A percentile compares a stretch with the other conserved stretches of the same genome.
phyloP scores from a whole-genome alignment of 2,797 vertebrate species.

The Mallotus villosus region DNA sequence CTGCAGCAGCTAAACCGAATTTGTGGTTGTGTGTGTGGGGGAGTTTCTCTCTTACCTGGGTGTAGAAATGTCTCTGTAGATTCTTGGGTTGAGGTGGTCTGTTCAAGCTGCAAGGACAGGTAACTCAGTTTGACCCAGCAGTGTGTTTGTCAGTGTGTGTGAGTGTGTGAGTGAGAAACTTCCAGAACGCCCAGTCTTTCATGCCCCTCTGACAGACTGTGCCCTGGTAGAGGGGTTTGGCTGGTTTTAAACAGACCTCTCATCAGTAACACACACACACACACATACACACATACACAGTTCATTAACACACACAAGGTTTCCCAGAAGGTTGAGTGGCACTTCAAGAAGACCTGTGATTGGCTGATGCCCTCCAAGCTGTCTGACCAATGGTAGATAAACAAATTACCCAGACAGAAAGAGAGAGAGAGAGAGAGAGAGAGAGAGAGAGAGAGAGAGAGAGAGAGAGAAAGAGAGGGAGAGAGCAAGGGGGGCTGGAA shows the following conservation, averaged over 20 bases:
- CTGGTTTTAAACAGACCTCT: constrained; percentile 63
- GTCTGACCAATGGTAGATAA: constrained; percentile 52
- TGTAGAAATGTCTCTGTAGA: constrained; percentile 22
- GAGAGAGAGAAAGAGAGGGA: constrained; percentile 36
- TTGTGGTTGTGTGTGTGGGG: constrained; percentile 3
- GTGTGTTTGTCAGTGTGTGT: constrained; percentile 17
- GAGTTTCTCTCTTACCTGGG: constrained; percentile 51
- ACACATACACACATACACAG: constrained; percentile 21
- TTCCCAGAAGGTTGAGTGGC: constrained; percentile 52
- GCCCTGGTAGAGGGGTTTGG: constrained; percentile 23
- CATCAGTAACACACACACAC: constrained; percentile 40
- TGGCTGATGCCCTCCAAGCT: constrained; percentile 40
- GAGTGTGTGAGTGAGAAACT: constrained; percentile 17
- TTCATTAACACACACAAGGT: constrained; percentile 19
- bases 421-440: constrained; percentile 19
- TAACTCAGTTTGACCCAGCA: constrained; percentile 12
- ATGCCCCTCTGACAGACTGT: constrained; percentile 52
- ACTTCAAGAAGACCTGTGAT: constrained; percentile 35
- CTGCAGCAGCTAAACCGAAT: neutral
- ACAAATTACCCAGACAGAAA: constrained; percentile 58
- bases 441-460: constrained; percentile 38
- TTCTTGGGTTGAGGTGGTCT: constrained; percentile 34
- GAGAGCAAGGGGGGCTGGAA: neutral
- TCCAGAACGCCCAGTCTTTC: constrained; percentile 39
- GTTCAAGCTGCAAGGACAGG: constrained; percentile 14